Conservation (phyloP, 2,113 vertebrate genomes). For the Chionis minor region DNA sequence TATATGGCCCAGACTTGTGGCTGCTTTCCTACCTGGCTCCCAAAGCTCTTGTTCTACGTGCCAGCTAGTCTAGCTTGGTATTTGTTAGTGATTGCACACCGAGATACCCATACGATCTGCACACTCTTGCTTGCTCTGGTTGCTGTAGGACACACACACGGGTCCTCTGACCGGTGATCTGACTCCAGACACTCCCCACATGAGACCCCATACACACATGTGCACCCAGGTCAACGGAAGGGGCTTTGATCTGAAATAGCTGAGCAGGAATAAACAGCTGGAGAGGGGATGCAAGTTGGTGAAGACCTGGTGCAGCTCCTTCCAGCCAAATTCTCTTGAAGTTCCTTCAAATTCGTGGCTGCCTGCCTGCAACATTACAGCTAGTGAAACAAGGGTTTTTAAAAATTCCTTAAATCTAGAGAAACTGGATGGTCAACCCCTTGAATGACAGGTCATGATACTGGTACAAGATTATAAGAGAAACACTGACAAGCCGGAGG, state of each 20-base stretch:
- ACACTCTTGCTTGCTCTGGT: rapidly evolving
- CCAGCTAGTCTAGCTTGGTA: neutral
- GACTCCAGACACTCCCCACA: neutral
- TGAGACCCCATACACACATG: neutral
- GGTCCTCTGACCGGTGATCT: neutral
- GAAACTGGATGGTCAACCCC: neutral
- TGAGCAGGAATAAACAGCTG: neutral
- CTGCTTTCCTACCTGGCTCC: neutral
- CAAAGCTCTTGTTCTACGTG: neutral
- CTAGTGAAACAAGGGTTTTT: neutral
- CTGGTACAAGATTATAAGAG: neutral
- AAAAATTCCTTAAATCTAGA: neutral
- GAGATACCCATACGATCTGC: neutral
- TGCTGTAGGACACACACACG: neutral
- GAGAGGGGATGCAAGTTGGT: neutral
- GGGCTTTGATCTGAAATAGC: neutral
- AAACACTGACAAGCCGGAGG: neutral
- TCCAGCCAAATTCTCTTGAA: neutral
- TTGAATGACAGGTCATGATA: neutral
- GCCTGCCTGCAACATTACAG: neutral
- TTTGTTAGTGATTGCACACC: neutral
- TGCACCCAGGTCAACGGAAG: no score
- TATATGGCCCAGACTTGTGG: neutral
- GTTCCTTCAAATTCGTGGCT: neutral
- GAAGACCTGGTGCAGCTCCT: neutral